Evolutionary conservation across 2,888 invertebrate genomes (phyloP), one percentile per base, ranked within the genome.

Genomic region (Ametastegia equiseti): DNA sequence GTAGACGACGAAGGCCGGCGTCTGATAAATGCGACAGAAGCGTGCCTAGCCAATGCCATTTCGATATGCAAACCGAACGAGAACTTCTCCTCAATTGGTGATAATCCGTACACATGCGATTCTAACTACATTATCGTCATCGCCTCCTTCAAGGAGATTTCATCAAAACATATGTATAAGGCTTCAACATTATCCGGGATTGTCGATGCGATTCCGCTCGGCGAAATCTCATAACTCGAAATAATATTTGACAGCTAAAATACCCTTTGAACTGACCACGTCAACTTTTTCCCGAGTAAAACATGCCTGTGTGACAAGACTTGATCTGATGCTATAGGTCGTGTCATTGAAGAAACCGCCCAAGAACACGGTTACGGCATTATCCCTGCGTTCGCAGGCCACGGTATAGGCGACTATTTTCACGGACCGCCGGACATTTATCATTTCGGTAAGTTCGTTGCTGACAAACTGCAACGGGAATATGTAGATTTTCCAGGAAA

Each of bases 331-430:
- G 82, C 19, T 75, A n/a, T n/a, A 92, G 97, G 97, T 1, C 91
- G 92, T 69, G 92, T 92, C 81, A 95, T 97, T 86, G 93, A 95
- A 85, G 92, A 92, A 78, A 93, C 93, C 84, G 97, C 97, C 0
- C 92, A 92, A 82, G 92, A 92, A 82, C 92, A 94, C 80, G 94
- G 95, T 0, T 94, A 95, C 63, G 94, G 93, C 50, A 94, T 98
- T 1, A 92, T 98, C 75, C 97, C 97, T 4, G 94, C 95, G 4
- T 97, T 98, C 89, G 94, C 96, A 83, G 98, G 99, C 0, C 98
- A 99, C 92, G 99, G 99, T 0, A 98, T 99, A 85, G 98, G 98
- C 0, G 92, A 93, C 83, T 97, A 97, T 90, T 98, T 99, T 90
- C 98, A 99, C 92, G 98, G 97, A 0, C 96, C 96, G 1, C 99